phyloP scores from a whole-genome alignment of 2,797 vertebrate species.

The Linurgus olivaceus region DNA sequence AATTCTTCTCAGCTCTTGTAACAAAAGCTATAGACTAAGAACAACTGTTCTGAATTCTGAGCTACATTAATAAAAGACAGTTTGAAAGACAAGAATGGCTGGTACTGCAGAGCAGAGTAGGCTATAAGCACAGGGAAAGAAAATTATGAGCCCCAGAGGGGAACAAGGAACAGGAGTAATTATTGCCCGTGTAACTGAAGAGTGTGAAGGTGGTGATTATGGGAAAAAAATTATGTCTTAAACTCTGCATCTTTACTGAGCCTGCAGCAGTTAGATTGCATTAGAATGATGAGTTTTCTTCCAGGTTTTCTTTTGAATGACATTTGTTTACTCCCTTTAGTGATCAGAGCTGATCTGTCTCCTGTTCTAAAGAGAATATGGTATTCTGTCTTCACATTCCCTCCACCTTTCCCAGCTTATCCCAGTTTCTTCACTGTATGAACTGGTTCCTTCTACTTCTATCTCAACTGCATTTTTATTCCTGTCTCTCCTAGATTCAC shows the following conservation, averaged over 20 bases:
- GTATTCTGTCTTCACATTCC: background rate
- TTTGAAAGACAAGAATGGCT: slow-evolving; percentile 3
- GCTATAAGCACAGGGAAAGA: background rate
- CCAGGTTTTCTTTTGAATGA: background rate
- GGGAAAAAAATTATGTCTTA: background rate
- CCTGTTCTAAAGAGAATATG: background rate
- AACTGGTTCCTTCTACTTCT: background rate
- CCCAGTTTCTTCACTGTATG: background rate
- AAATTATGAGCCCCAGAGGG: background rate
- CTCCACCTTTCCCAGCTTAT: background rate
- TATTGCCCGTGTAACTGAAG: background rate
- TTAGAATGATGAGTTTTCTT: background rate
- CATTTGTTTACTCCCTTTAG: background rate
- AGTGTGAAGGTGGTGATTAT: background rate
- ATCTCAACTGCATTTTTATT: background rate
- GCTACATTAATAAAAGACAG: background rate
- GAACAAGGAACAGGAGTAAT: background rate
- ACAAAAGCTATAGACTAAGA: background rate
- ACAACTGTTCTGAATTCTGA: background rate
- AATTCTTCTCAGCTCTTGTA: background rate
- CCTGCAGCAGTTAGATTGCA: background rate
- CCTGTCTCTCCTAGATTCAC: background rate
- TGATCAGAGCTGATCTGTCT: background rate
- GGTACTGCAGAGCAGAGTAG: background rate
- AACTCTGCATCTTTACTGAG: background rate